phyloP scores from a whole-genome alignment of 2,888 invertebrate genomes.

The Eretmocerus hayati region DNA sequence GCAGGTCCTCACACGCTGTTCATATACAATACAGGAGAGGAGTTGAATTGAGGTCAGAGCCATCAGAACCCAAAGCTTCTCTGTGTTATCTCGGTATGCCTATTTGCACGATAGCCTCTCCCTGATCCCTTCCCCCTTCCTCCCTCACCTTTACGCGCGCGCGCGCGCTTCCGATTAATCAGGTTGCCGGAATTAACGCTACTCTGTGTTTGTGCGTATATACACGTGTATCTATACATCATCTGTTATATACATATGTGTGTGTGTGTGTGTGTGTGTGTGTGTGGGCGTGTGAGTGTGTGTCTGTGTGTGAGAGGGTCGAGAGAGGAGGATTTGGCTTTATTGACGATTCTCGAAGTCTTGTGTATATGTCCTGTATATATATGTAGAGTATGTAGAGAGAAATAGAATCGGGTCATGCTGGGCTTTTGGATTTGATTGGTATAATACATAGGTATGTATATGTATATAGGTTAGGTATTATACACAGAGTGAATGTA shows the following conservation, averaged over 20 bases:
- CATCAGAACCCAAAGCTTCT: not conserved
- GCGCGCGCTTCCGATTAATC: conserved; percentile 42
- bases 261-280: not conserved
- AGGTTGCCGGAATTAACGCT: conserved; percentile 43
- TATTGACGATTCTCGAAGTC: conserved; percentile 24
- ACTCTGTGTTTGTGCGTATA: not conserved
- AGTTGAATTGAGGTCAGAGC: not conserved
- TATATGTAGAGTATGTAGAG: not conserved
- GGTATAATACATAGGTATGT: too few species aligned
- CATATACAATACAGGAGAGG: too few species aligned
- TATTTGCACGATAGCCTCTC: conserved; percentile 43
- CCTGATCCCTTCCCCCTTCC: too few species aligned
- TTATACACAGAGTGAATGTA: too few species aligned
- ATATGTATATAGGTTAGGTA: too few species aligned
- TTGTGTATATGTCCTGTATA: not conserved
- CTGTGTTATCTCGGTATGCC: conserved; percentile 35
- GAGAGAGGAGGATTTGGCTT: conserved; percentile 9
- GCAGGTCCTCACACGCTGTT: too few species aligned
- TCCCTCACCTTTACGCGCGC: not conserved
- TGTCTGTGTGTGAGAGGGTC: too few species aligned
- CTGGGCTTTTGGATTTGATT: too few species aligned
- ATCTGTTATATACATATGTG: too few species aligned
- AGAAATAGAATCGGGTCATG: conserved; percentile 19
- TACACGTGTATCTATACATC: too few species aligned
- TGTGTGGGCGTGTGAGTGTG: not conserved